These are phyloP conservation scores for Chalcis sispes DNA, from an alignment of 2,888 invertebrate species.

Conservation along the genomic window DNA sequence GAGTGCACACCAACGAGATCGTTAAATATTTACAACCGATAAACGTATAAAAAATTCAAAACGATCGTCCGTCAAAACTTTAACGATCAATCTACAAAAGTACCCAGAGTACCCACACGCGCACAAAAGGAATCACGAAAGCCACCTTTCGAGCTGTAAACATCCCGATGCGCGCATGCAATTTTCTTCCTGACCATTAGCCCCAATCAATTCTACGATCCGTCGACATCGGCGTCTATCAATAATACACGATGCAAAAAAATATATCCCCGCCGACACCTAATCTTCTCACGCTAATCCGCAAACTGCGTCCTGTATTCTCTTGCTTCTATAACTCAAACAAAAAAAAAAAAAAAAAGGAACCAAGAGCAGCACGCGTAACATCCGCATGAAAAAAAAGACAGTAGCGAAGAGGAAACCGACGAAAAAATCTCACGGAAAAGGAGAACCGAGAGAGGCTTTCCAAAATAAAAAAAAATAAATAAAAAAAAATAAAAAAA, in stretches of 20 bases:
- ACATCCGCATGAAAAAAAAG: too few species aligned
- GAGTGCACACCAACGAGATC: too few species aligned
- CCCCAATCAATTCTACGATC: not conserved
- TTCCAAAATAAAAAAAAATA: constrained; percentile 4
- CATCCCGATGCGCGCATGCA: constrained; percentile 4
- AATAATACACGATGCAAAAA: constrained; percentile 18
- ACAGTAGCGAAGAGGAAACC: too few species aligned
- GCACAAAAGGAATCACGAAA: not conserved
- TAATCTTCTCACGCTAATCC: constrained; percentile 51
- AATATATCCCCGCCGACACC: constrained; percentile 7
- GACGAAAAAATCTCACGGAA: too few species aligned
- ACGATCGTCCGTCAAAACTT: not conserved
- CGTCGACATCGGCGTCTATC: not conserved
- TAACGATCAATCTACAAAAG: not conserved
- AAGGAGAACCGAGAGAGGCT: not conserved
- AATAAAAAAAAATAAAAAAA: not conserved
- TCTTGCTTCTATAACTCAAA: not conserved
- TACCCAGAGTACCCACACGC: not conserved
- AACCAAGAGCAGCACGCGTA: not conserved
- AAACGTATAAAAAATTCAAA: not conserved
- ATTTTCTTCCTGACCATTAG: constrained; percentile 42
- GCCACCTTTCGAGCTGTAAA: not conserved
- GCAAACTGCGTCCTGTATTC: constrained; percentile 14
- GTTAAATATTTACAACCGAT: too few species aligned
- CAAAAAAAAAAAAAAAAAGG: not conserved